Percentiles rank a stretch among this genome's conserved stretches.
phyloP scores from a whole-genome alignment of 2,888 invertebrate species.

The Aradus depressus region DNA sequence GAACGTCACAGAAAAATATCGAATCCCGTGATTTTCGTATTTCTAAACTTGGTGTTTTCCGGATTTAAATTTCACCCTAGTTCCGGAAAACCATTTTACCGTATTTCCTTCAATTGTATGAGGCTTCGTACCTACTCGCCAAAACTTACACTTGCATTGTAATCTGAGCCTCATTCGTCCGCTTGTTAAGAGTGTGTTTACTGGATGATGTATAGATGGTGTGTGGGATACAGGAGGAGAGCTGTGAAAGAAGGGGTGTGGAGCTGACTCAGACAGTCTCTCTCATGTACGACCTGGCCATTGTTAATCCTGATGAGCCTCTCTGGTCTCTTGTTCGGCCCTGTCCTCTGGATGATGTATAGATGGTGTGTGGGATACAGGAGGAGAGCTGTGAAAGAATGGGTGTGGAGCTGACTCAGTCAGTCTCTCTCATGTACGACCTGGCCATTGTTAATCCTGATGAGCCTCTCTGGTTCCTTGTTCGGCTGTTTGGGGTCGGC shows the following conservation, averaged over 20 bases:
- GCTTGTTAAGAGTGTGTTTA: neutral
- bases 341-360: too few relatives aligned
- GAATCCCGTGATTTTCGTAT: too few relatives aligned
- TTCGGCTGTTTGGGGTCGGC: slow-evolving; percentile 76
- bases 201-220: too few relatives aligned
- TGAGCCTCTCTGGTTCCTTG: slow-evolving; percentile 69
- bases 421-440: slow-evolving; percentile 80
- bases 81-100: too few relatives aligned
- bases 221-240: slow-evolving; percentile 28
- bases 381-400: slow-evolving; percentile 43
- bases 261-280: slow-evolving; percentile 79
- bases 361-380: too few relatives aligned
- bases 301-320: slow-evolving; percentile 45
- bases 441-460: slow-evolving; percentile 49
- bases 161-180: too few relatives aligned
- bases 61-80: too few relatives aligned
- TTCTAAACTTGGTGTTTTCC: too few relatives aligned
- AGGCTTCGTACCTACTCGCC: too few relatives aligned
- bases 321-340: slow-evolving; percentile 78
- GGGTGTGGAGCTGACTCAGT: slow-evolving; percentile 69
- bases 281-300: slow-evolving; percentile 70
- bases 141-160: too few relatives aligned
- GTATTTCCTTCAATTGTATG: too few relatives aligned
- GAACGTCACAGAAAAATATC: too few relatives aligned
- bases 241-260: slow-evolving; percentile 51